A percentile compares a stretch with the other conserved stretches of the same genome.
Evolutionary conservation across 30 jellyfish, hydroid and myxozoan genomes (phyloP).

Genomic region (Phacellophora camtschatica): DNA sequence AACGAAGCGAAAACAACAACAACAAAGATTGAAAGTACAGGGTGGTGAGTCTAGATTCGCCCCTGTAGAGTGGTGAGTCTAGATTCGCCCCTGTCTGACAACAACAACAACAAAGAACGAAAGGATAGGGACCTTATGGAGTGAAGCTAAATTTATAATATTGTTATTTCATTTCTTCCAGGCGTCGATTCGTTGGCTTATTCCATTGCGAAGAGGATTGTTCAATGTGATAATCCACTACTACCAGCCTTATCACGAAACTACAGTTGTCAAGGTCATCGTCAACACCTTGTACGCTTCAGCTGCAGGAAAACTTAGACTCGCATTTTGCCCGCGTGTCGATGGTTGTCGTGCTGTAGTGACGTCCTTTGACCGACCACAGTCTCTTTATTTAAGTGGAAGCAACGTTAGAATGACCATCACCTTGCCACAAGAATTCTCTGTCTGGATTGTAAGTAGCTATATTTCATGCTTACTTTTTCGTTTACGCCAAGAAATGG

Average conservation of each 20-base stretch:
- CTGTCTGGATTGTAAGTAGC: slow-evolving; percentile 70
- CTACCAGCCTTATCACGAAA: slow-evolving; percentile 71
- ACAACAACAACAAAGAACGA: too few species aligned
- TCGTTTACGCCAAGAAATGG: too few species aligned
- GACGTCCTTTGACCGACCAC: slow-evolving; percentile 33
- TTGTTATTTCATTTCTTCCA: background rate
- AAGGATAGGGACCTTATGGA: too few species aligned
- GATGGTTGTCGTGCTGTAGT: slow-evolving; percentile 84
- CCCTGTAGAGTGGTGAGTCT: background rate
- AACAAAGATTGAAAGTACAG: too few species aligned
- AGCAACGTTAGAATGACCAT: slow-evolving; percentile 34
- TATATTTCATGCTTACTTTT: too few species aligned
- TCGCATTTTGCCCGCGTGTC: slow-evolving; percentile 68
- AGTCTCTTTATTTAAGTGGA: slow-evolving; percentile 44
- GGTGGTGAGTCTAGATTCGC: too few species aligned
- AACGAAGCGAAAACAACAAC: too few species aligned
- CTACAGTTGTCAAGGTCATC: slow-evolving; percentile 43
- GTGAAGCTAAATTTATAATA: background rate
- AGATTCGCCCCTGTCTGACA: background rate
- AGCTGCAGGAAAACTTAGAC: slow-evolving; percentile 57
- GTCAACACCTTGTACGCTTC: slow-evolving; percentile 63
- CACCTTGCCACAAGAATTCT: slow-evolving; percentile 18
- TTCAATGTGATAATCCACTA: slow-evolving; percentile 59
- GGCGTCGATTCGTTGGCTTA: slow-evolving; percentile 63
- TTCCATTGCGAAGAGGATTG: slow-evolving; percentile 26